A percentile compares a stretch with the other conserved stretches of the same genome.
Evolutionary conservation across 2,888 invertebrate species (phyloP).

Genomic region (Leptopilina syphax): DNA sequence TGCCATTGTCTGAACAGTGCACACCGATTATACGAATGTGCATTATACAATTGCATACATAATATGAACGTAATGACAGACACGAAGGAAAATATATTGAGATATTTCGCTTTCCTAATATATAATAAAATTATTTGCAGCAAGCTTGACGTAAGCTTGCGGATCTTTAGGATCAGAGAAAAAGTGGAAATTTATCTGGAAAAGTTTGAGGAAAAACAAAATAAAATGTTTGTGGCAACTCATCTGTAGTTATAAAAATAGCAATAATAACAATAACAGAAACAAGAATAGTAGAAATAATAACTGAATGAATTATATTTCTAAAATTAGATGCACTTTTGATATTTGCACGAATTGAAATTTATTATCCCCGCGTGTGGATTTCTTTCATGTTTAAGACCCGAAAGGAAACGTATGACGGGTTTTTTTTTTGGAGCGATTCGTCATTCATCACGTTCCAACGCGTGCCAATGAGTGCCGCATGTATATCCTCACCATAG

Average conservation of each 20-base stretch:
- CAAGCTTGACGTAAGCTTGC: no score
- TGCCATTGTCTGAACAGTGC: slow-evolving; percentile 55
- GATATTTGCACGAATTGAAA: not conserved
- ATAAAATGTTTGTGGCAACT: no score
- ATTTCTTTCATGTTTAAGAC: slow-evolving; percentile 10
- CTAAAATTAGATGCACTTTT: slow-evolving; percentile 4
- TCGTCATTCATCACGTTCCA: slow-evolving; percentile 22
- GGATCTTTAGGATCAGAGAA: no score
- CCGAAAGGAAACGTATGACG: slow-evolving; percentile 21
- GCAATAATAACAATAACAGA: no score
- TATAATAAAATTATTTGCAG: no score
- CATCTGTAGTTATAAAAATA: no score
- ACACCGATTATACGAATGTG: slow-evolving; percentile 56
- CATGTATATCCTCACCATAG: not conserved
- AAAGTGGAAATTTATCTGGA: no score
- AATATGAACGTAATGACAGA: not conserved
- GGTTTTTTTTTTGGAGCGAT: slow-evolving; percentile 1
- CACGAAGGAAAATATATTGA: no score
- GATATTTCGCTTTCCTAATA: no score
- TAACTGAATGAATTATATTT: not conserved
- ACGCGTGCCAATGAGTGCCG: slow-evolving; percentile 18
- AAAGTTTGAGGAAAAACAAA: no score
- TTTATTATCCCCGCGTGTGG: not conserved
- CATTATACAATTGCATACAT: slow-evolving; percentile 45
- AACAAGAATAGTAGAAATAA: no score